Evolutionary conservation across 2,113 vertebrate genomes (phyloP), one percentile per base, ranked within the genome.

Genomic region (Ascaphus truei): DNA sequence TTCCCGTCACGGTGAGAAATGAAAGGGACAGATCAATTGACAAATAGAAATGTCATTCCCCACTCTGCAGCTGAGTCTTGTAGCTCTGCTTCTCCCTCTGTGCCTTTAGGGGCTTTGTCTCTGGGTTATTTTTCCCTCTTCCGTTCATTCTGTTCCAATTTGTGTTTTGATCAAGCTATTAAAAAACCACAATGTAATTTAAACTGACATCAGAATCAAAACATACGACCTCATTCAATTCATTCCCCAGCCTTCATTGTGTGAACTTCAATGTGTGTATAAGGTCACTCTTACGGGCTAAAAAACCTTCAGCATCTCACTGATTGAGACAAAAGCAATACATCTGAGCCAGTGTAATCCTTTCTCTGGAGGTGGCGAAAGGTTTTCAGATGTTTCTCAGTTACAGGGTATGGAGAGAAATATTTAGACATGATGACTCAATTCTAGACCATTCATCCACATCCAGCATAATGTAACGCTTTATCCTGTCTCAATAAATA

Each of bases 131-230:
- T 75, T 50, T 81, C 23, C 77, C 30, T 57, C 48, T 27, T 25
- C 1, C 26, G 13, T 67, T 27, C n/a, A 48, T 73, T 65, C 62
- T 58, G 74, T 72, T 71, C 55, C 72, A 53, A 78, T 81, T 83
- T 83, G 61, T 79, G 73, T 89, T 88, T 84, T 89, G 67, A 87
- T 89, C 87, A 87, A 85, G 83, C 84, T 87, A 83, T 86, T 86
- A 90, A 47, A 68, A 87, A 88, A 80, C 77, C 56, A 77, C 71
- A 56, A 76, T 3, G 18, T 89, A 90, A 92, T 91, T 89, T 83
- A 86, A 91, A 79, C 80, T 85, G 89, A 87, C 89, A 65, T 78
- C 0, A 0, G 77, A 85, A 86, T 89, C 82, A 86, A 87, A 86
- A 80, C 83, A 75, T 58, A 57, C 81, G 85, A 90, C 87, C 88